Percentiles rank a stretch among this genome's conserved stretches.
Conservation (phyloP, 2,113 vertebrate genomes). For the Sprattus sprattus region DNA sequence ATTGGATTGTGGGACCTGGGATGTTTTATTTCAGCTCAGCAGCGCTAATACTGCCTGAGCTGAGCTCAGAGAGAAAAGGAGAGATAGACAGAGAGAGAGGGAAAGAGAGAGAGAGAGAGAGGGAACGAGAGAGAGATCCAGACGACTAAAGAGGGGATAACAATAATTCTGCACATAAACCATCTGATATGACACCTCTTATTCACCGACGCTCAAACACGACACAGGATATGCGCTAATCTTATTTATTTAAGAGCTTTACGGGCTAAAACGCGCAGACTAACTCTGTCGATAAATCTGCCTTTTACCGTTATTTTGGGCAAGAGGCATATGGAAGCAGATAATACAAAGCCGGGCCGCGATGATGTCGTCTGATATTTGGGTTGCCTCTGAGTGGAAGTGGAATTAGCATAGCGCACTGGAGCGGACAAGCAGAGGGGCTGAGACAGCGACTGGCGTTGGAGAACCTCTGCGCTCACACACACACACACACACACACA, state of each 20-base stretch:
- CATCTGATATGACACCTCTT: conserved; percentile 77
- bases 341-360: conserved; percentile 30
- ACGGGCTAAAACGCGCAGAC: conserved; percentile 59
- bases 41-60: conserved; percentile 63
- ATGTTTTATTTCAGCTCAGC: conserved; percentile 67
- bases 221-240: conserved; percentile 67
- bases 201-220: conserved; percentile 70
- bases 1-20: conserved; percentile 54
- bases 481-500: conserved; percentile 20
- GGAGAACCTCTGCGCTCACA: background rate
- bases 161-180: conserved; percentile 76
- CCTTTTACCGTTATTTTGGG: conserved; percentile 57
- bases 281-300: conserved; percentile 65
- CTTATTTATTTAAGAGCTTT: conserved; percentile 82
- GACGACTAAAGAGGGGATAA: conserved; percentile 72
- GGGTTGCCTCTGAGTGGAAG: conserved; percentile 18
- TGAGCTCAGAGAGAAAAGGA: conserved; percentile 7
- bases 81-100: conserved; percentile 16
- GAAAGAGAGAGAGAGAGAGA: conserved; percentile 38
- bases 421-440: conserved; percentile 13
- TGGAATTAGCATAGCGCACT: conserved; percentile 31
- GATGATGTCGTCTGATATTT: conserved; percentile 40
- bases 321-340: conserved; percentile 55
- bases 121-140: conserved; percentile 48
- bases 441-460: background rate